A percentile compares a stretch with the other conserved stretches of the same genome.
These are phyloP conservation scores for Spheniscus mendiculus DNA, from an alignment of 2,113 vertebrate species.

Conservation along the genomic window DNA sequence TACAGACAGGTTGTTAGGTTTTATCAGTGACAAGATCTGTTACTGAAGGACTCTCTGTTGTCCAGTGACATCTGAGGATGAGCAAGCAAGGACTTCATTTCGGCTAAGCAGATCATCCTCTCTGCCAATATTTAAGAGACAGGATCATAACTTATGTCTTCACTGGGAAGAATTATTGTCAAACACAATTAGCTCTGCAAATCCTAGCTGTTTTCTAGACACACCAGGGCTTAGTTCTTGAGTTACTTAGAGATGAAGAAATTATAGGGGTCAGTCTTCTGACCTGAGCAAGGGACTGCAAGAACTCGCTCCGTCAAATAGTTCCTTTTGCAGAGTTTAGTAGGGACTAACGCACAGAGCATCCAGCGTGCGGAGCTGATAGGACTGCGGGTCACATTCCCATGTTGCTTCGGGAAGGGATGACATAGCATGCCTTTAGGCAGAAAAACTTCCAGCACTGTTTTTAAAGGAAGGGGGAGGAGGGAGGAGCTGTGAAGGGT, in stretches of 20 bases:
- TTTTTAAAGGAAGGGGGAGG: not conserved
- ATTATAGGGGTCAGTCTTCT: not conserved
- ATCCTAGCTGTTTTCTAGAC: not conserved
- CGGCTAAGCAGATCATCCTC: not conserved
- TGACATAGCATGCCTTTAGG: not conserved
- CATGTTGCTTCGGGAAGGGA: accelerated
- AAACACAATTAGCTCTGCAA: conserved; percentile 17
- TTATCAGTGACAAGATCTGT: not conserved
- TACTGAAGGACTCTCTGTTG: not conserved
- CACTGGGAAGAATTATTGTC: not conserved
- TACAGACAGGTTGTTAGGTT: not conserved
- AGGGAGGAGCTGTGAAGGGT: not conserved
- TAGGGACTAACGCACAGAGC: not conserved
- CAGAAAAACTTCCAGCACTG: not conserved
- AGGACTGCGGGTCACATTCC: not conserved
- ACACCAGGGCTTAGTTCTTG: not conserved
- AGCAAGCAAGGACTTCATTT: not conserved
- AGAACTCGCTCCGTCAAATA: not conserved
- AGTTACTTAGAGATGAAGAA: not conserved
- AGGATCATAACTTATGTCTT: conserved; percentile 13
- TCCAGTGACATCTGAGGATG: not conserved
- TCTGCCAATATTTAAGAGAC: not conserved
- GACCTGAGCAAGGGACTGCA: not conserved
- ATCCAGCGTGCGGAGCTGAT: accelerated
- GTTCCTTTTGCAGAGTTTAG: no score